phyloP scores from a whole-genome alignment of 1,140 invertebrate species.

The Neodiprion fabricii region DNA sequence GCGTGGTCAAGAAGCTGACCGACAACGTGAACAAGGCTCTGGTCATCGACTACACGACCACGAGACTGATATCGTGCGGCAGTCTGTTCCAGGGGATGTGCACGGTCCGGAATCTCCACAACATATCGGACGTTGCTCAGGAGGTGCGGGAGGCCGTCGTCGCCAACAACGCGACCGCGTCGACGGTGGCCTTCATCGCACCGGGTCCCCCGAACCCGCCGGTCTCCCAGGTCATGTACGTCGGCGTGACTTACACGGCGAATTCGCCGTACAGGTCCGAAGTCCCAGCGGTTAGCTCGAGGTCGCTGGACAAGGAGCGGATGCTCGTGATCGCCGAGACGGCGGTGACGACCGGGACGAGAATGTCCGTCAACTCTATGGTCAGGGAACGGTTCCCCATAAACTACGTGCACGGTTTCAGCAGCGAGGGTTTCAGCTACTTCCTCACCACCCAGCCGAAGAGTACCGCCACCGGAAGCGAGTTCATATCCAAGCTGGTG shows the following conservation, averaged over 20 bases:
- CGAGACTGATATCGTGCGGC: conserved; percentile 91
- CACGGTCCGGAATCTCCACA: conserved; percentile 85
- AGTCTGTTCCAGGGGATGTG: conserved; percentile 90
- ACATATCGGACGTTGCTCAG: conserved; percentile 82
- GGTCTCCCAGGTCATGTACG: conserved; percentile 92
- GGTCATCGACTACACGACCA: conserved; percentile 90
- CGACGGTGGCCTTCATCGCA: conserved; percentile 96
- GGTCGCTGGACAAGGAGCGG: conserved; percentile 85
- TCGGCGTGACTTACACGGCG: conserved; percentile 92
- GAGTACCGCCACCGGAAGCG: conserved; percentile 69
- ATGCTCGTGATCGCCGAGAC: conserved; percentile 91
- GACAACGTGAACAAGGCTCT: conserved; percentile 96
- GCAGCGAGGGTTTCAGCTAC: conserved; percentile 95
- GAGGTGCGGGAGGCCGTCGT: conserved; percentile 89
- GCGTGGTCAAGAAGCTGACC: conserved; percentile 74
- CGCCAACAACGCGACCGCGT: conserved; percentile 92
- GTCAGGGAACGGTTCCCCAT: conserved; percentile 94
- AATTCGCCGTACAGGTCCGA: conserved; percentile 93
- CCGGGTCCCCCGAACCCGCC: conserved; percentile 89
- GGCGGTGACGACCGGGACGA: conserved; percentile 90
- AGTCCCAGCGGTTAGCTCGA: conserved; percentile 92
- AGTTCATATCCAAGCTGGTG: conserved; percentile 92
- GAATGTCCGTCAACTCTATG: conserved; percentile 90
- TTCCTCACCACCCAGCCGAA: conserved; percentile 95
- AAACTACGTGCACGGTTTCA: conserved; percentile 95